phyloP scores from a whole-genome alignment of 2,888 invertebrate species.

The Drosophila vallismaia region DNA sequence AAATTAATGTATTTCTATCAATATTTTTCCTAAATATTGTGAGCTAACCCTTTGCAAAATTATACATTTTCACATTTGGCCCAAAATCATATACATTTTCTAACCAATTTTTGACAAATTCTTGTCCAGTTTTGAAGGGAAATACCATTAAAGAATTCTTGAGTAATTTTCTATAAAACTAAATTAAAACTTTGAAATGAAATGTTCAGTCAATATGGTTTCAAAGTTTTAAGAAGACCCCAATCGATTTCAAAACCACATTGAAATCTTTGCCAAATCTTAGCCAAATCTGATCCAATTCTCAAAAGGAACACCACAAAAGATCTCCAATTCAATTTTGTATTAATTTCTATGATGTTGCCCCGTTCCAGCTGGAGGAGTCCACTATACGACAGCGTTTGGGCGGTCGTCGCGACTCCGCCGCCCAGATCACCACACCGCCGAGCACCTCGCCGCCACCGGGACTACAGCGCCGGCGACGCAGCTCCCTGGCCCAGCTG shows the following conservation, averaged over 20 bases:
- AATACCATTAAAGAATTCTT: background rate
- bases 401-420: conserved; percentile 93
- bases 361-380: conserved; percentile 86
- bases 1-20: too few species aligned
- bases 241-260: too few species aligned
- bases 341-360: background rate
- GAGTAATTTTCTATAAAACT: too few species aligned
- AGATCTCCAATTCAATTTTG: background rate
- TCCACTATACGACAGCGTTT: conserved; percentile 92
- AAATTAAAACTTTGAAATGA: too few species aligned
- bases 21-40: background rate
- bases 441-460: conserved; percentile 89
- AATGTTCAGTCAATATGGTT: too few species aligned
- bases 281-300: too few species aligned
- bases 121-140: background rate
- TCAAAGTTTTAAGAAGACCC: too few species aligned
- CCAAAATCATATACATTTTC: background rate
- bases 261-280: background rate
- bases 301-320: too few species aligned
- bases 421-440: conserved; percentile 95
- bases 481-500: conserved; percentile 94
- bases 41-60: background rate
- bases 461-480: conserved; percentile 88
- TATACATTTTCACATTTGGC: background rate
- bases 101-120: background rate